A percentile compares a stretch with the other conserved stretches of the same genome.
Evolutionary conservation across 2,888 invertebrate species (phyloP).

Genomic region (Drosophila colorata): DNA sequence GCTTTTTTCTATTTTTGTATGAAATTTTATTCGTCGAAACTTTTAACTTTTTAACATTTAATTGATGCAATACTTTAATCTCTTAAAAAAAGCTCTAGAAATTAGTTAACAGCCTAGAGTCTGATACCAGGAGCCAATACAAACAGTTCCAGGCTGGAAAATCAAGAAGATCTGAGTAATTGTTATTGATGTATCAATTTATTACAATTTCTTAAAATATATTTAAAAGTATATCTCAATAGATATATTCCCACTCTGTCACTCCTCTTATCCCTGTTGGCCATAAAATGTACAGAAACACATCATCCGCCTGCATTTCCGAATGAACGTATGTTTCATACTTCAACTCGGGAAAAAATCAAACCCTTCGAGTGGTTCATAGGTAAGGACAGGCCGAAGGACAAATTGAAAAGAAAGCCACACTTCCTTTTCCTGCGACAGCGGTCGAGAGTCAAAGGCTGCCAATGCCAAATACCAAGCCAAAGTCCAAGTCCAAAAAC

Average conservation of each 20-base stretch:
- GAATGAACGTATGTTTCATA: slow-evolving; percentile 27
- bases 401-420: slow-evolving; percentile 60
- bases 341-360: neutral
- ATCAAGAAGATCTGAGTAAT: too few relatives aligned
- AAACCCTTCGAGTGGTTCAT: slow-evolving; percentile 25
- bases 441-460: slow-evolving; percentile 23
- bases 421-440: slow-evolving; percentile 46
- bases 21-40: too few relatives aligned
- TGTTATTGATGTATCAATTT: neutral
- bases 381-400: slow-evolving; percentile 13
- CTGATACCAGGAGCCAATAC: too few relatives aligned
- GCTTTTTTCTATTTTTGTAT: too few relatives aligned
- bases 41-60: too few relatives aligned
- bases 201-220: neutral
- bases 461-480: slow-evolving; percentile 26
- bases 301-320: slow-evolving; percentile 21
- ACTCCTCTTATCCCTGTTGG: too few relatives aligned
- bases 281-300: slow-evolving; percentile 11
- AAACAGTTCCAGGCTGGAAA: too few relatives aligned
- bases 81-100: too few relatives aligned
- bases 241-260: too few relatives aligned
- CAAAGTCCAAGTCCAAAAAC: slow-evolving; percentile 22
- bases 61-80: too few relatives aligned
- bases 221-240: neutral
- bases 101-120: too few relatives aligned